A percentile compares a stretch with the other conserved stretches of the same genome.
Conservation (phyloP, 2,113 vertebrate species). For the Picathartes gymnocephalus region DNA sequence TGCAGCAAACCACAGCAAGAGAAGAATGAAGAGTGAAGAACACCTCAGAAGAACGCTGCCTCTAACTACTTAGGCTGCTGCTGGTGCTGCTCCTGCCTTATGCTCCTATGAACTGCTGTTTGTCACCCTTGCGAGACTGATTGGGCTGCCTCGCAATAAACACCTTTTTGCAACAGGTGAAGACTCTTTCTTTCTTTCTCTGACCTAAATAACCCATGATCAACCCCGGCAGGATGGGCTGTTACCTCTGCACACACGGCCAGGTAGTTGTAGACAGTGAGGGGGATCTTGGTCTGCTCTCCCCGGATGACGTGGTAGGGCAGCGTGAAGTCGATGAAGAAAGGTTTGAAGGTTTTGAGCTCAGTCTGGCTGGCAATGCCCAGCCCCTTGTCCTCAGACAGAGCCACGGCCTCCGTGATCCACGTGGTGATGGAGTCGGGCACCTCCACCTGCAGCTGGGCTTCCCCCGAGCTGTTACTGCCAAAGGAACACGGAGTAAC, state of each 20-base stretch:
- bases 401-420: conserved; percentile 81
- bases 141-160: too few relatives aligned
- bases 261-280: conserved; percentile 90
- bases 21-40: too few relatives aligned
- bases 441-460: conserved; percentile 77
- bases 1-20: too few relatives aligned
- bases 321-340: conserved; percentile 89
- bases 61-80: too few relatives aligned
- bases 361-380: conserved; percentile 76
- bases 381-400: conserved; percentile 80
- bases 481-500: neutral
- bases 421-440: conserved; percentile 93
- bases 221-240: too few relatives aligned
- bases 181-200: too few relatives aligned
- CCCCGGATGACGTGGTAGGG: conserved; percentile 84
- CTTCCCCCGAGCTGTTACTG: conserved; percentile 77
- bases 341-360: conserved; percentile 87
- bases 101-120: too few relatives aligned
- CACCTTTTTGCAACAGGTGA: too few relatives aligned
- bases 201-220: too few relatives aligned
- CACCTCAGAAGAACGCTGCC: too few relatives aligned
- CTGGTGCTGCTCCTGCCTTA: too few relatives aligned
- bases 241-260: conserved; percentile 81
- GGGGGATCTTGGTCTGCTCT: conserved; percentile 88
- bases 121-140: too few relatives aligned